Evolutionary conservation across 2,797 vertebrate species (phyloP).

Genomic region (Premnoplex brunnescens): DNA sequence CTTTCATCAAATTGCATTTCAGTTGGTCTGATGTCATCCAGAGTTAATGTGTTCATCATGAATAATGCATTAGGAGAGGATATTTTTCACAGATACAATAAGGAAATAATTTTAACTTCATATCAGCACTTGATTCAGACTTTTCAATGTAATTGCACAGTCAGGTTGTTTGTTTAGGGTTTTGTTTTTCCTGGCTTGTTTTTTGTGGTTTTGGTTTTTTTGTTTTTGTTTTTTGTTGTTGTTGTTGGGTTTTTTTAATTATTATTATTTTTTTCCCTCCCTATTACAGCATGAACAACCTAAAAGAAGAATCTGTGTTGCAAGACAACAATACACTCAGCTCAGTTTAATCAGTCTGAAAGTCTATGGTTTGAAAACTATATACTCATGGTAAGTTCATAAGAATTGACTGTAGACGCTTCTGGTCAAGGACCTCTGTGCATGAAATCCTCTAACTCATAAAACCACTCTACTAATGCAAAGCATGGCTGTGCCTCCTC

Average conservation of each 20-base stretch:
- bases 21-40: constrained; percentile 65
- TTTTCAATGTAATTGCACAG: background rate
- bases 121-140: background rate
- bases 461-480: background rate
- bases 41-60: constrained; percentile 59
- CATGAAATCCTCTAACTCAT: background rate
- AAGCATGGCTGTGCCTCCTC: background rate
- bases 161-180: background rate
- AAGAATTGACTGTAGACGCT: background rate
- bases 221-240: too few relatives aligned
- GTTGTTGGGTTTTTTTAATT: too few relatives aligned
- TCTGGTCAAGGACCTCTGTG: background rate
- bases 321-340: background rate
- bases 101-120: background rate
- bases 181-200: background rate
- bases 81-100: background rate
- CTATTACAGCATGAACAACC: background rate
- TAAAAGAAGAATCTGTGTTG: background rate
- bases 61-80: constrained; percentile 68
- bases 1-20: constrained; percentile 66
- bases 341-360: background rate
- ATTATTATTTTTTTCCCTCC: too few relatives aligned
- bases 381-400: background rate
- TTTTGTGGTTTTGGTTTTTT: too few relatives aligned
- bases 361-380: background rate